Base-by-base conservation (phyloP, 2,888 invertebrate genomes). In the Campoplex capitator region DNA sequence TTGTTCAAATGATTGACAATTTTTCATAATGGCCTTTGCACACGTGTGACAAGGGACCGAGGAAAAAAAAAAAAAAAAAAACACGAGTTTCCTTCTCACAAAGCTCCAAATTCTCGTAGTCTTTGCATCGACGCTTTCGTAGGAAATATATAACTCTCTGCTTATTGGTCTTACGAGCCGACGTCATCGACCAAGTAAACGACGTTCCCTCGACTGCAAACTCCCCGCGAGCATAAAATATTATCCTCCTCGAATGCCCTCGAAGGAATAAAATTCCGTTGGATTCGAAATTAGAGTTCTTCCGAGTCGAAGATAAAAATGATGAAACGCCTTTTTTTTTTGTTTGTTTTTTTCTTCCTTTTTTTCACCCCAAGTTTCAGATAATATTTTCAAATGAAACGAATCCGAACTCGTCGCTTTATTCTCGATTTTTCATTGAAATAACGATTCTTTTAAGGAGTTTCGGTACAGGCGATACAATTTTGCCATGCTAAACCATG, bases 91-190 rank as follows among this genome's bases (percentile, higher is more conserved):
- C 11, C 18, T 51, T 51, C 73, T n/a, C 35, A 38, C 73, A 35
- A 38, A 8, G 35, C 11, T 38, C 13, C 13, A 48, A 70, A 1
- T 62, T 28, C 62, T 28, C 32, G 16, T 9, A 2, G 13, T 62
- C 38, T 67, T 18, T 76, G 45, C 62, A 45, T 28, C 48, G 62
- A 32, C 28, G 65, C 76, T 65, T 45, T 76, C 45, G 65, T 11
- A 65, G 76, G 48, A 65, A 65, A 76, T 35, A 48, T 65, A 35
- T 35, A 11, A 45, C 74, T 4, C 74, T 4, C 32, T 78, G 86
- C 83, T 89, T 89, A 87, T 89, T 89, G 89, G 77, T 89, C 42
- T 84, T 77, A 77, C 77, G 51, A 48, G 65, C 32, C 87, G 82
- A 89, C 85, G 88, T 88, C 83, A 88, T 75, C 65, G 16, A 35